Evolutionary conservation across 2,888 invertebrate species (phyloP).

Genomic region (Halocaridina rubra): DNA sequence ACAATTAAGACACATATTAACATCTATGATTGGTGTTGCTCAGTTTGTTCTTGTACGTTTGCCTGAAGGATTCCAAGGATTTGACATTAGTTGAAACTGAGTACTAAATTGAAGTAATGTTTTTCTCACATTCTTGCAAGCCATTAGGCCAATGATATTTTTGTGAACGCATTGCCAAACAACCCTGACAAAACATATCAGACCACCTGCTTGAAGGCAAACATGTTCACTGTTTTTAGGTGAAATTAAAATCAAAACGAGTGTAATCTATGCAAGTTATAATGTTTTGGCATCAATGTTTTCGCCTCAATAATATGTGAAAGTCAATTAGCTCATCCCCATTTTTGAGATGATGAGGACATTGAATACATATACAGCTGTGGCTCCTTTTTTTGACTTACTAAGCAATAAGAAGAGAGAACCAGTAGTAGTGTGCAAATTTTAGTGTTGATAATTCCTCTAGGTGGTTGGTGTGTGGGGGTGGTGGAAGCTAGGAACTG

Average conservation of each 20-base stretch:
- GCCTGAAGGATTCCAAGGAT: too few species aligned
- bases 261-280: slow-evolving; percentile 52
- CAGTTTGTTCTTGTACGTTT: too few species aligned
- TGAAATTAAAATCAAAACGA: slow-evolving; percentile 51
- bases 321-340: slow-evolving; percentile 41
- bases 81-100: too few species aligned
- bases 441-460: slow-evolving; percentile 33
- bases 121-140: too few species aligned
- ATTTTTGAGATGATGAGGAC: slow-evolving; percentile 34
- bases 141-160: not conserved
- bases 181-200: slow-evolving; percentile 48
- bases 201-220: slow-evolving; percentile 40
- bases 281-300: slow-evolving; percentile 49
- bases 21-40: too few species aligned
- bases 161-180: not conserved
- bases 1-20: too few species aligned
- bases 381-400: slow-evolving; percentile 33
- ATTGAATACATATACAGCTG: slow-evolving; percentile 36
- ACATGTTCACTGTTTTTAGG: slow-evolving; percentile 36
- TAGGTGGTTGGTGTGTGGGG: slow-evolving; percentile 36
- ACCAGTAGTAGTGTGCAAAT: slow-evolving; percentile 29
- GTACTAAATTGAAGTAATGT: too few species aligned
- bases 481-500: not conserved
- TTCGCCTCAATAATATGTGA: slow-evolving; percentile 41
- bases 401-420: slow-evolving; percentile 45